Percentiles rank a stretch among this genome's conserved stretches.
These are phyloP conservation scores for Nemapogon koenigi DNA, from an alignment of 2,888 invertebrate species.

Conservation along the genomic window DNA sequence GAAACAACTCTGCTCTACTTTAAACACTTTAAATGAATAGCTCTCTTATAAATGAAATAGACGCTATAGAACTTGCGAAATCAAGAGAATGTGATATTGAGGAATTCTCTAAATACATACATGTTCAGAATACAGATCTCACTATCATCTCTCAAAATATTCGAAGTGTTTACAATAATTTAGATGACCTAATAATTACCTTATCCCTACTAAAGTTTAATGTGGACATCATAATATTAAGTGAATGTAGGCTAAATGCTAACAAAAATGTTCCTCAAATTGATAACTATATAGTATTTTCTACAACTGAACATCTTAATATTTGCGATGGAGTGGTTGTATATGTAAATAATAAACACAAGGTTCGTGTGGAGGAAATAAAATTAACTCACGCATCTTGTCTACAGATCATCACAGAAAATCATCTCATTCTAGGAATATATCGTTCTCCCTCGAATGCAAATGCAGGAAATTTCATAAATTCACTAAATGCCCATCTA, in stretches of 20 bases:
- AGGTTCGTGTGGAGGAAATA: too few species aligned
- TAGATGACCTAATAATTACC: background rate
- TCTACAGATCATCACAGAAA: too few species aligned
- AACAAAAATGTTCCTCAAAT: too few species aligned
- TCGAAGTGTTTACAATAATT: background rate
- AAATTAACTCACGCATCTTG: too few species aligned
- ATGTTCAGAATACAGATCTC: background rate
- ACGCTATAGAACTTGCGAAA: background rate
- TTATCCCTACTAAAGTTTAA: background rate
- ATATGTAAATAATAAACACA: too few species aligned
- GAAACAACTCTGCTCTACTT: background rate
- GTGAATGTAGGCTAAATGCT: background rate
- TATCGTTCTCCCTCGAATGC: too few species aligned
- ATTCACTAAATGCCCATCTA: too few species aligned
- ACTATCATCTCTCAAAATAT: constrained; percentile 11
- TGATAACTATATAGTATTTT: too few species aligned
- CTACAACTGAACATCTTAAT: too few species aligned
- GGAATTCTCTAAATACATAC: background rate
- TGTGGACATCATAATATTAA: constrained; percentile 24
- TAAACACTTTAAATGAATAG: background rate
- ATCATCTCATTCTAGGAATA: too few species aligned
- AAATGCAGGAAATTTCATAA: too few species aligned
- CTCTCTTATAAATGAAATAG: constrained; percentile 1
- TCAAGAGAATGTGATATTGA: background rate
- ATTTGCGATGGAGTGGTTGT: too few species aligned